Evolutionary conservation across 2,888 invertebrate genomes (phyloP), one percentile per base, ranked within the genome.

Genomic region (Melipona bicolor): DNA sequence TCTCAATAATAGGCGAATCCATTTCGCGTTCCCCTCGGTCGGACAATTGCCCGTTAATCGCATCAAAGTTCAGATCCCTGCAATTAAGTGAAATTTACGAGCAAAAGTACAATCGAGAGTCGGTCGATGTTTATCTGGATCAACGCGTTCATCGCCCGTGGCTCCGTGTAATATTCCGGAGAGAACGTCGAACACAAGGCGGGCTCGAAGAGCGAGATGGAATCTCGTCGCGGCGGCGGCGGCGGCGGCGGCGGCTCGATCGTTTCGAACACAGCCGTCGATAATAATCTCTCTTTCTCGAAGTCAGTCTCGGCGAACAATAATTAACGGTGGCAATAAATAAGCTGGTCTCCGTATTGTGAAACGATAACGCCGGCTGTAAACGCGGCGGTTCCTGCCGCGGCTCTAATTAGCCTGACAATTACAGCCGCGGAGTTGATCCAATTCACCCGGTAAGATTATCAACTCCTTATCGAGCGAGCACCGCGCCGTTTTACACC

Each of bases 321-420:
- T 90, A 90, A 91, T 90, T 88, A 87, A 87, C 88, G 85, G 81
- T 65, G 86, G 87, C 86, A 84, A 88, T 90, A 90, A 91, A 90
- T 90, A 88, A 88, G 81, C 85, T 77, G 87, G 86, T 73, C 77
- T 15, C 61, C 59, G 83, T 70, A 89, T 88, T 88, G 91, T 89
- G 87, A 84, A 85, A 90, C 87, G 87, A 88, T 87, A 90, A 89
- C 77, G 78, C 61, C 65, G 77, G 77, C 52, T 77, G 71, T 77
- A 84, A 82, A 87, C 84, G 87, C 76, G 71, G 61, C 83, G 64
- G 80, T 85, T 81, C 85, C 84, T 84, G 79, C 84, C 77, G 86
- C 81, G 83, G 85, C 86, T 86, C 89, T 90, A 89, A 91, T 91
- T 89, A 89, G 86, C 79, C 71, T 65, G 87, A 87, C 91, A 89